Evolutionary conservation across 2,888 invertebrate species (phyloP), one percentile per base, ranked within the genome.

Genomic region (Cotesia congregata): DNA sequence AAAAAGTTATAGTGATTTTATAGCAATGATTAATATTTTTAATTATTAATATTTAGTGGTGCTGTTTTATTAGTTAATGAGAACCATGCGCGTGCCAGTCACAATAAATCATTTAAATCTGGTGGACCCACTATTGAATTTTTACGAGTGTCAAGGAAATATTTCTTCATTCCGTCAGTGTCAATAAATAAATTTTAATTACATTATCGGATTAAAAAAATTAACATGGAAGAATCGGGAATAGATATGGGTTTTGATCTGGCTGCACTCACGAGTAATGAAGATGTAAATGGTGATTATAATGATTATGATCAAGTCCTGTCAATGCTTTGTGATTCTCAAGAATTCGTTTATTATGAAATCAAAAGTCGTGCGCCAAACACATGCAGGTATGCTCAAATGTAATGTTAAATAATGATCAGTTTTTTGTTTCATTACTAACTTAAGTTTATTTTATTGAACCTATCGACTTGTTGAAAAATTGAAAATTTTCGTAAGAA

Each of bases 221-320:
- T 61, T 6, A 78, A 74, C 75, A 92, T 92, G 92, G 92, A 93
- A 89, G 93, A 93, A 88, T 93, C 93, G 83, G 93, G 93, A 82
- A 92, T 93, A 83, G 93, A 93, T 85, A 91, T 93, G 91, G 93
- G 91, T 79, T 93, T 92, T 85, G 93, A 93, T 90, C 91, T 93
- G 85, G 92, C 91, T 78, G 91, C 92, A 80, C 90, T 92, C 82
- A 90, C 92, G 81, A 90, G 91, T 81, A 92, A 77, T 81, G 81
- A 82, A 60, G 79, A 83, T 72, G 80, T 82, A 67, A 91, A 91
- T 88, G 91, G 90, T 83, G 91, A 91, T 83, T 90, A 90, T 85
- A 91, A 90, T 81, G 90, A 92, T 83, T 91, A 92, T 81, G 92
- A 92, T 86, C 91, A 92, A 89, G 90, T 91, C 67, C 88, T 91